A percentile compares a stretch with the other conserved stretches of the same genome.
phyloP scores from a whole-genome alignment of 2,888 invertebrate genomes.

The Laothoe populi region DNA sequence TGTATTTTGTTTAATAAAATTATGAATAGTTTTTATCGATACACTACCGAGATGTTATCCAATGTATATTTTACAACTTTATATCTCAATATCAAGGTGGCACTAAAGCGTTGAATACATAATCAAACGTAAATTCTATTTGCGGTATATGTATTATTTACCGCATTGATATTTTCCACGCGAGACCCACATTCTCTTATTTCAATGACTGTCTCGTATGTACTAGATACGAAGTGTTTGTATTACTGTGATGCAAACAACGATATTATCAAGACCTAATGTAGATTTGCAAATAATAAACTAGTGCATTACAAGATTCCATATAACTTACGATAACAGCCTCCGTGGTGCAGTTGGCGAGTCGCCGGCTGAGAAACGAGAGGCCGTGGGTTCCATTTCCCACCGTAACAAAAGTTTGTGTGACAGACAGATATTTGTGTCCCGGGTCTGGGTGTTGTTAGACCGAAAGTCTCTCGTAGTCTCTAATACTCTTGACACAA shows the following conservation, averaged over 20 bases:
- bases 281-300: neutral
- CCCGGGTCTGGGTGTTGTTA: too few species aligned
- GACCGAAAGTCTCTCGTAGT: too few species aligned
- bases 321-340: neutral
- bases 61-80: slow-evolving; percentile 23
- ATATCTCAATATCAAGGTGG: slow-evolving; percentile 6
- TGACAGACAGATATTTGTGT: too few species aligned
- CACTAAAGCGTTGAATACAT: slow-evolving; percentile 13
- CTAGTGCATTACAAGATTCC: neutral
- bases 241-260: neutral
- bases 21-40: slow-evolving; percentile 21
- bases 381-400: too few species aligned
- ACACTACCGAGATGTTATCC: slow-evolving; percentile 2
- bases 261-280: neutral
- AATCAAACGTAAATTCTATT: slow-evolving; percentile 20
- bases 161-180: neutral
- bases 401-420: too few species aligned
- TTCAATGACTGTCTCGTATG: neutral
- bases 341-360: too few species aligned
- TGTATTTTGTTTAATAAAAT: slow-evolving; percentile 20
- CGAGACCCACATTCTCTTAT: neutral
- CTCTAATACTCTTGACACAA: neutral
- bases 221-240: neutral
- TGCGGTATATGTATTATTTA: slow-evolving; percentile 13
- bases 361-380: too few species aligned